Percentiles rank a stretch among this genome's conserved stretches.
These are phyloP conservation scores for Ichneumoninae sp. DNA, from an alignment of 2,888 invertebrate genomes.

Conservation along the genomic window DNA sequence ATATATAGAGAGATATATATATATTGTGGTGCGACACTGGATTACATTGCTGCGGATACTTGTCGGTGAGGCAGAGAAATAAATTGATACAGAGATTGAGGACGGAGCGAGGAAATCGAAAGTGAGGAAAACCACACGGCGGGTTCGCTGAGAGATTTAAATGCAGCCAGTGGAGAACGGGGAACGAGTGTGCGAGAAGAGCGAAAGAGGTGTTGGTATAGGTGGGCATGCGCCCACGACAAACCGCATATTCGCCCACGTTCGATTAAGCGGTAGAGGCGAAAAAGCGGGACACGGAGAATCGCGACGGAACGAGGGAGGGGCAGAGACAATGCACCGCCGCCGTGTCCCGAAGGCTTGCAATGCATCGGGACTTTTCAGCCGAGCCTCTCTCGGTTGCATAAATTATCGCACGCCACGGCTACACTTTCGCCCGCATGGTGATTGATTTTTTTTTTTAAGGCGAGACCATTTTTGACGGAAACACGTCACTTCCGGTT, in stretches of 20 bases:
- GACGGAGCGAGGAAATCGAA: slow-evolving; percentile 42
- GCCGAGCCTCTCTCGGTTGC: slow-evolving; percentile 31
- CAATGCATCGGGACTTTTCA: slow-evolving; percentile 28
- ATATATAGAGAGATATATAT: no score
- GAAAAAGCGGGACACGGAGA: slow-evolving; percentile 37
- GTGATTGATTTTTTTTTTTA: neutral
- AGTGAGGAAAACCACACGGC: slow-evolving; percentile 27
- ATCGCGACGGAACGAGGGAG: neutral
- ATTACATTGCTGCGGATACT: no score
- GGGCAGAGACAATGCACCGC: slow-evolving; percentile 43
- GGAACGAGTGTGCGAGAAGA: slow-evolving; percentile 36
- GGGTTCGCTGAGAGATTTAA: slow-evolving; percentile 40
- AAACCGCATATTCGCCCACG: slow-evolving; percentile 61
- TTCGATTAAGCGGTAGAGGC: slow-evolving; percentile 61
- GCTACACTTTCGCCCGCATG: neutral
- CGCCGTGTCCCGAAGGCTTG: slow-evolving; percentile 34
- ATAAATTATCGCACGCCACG: neutral
- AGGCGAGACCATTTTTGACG: no score
- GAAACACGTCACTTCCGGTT: no score
- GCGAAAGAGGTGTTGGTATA: slow-evolving; percentile 42
- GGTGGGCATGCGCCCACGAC: slow-evolving; percentile 59
- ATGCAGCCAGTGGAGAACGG: slow-evolving; percentile 36
- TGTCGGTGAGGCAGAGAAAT: neutral
- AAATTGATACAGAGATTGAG: slow-evolving; percentile 17
- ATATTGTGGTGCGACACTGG: no score